phyloP scores from a whole-genome alignment of 2,888 invertebrate genomes.

The Eupeodes latifasciatus region DNA sequence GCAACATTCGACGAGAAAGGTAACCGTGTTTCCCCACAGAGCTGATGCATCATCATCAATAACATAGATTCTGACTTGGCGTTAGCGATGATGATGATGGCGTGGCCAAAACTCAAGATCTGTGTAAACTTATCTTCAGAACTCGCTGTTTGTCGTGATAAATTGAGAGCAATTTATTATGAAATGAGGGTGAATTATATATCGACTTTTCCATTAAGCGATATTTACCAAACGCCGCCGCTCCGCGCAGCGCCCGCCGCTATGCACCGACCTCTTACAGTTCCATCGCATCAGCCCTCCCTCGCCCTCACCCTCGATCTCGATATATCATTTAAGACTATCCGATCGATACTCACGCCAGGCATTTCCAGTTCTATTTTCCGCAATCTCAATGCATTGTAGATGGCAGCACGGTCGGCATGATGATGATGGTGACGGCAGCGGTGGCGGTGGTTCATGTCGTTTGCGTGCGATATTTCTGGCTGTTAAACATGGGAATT shows the following conservation, averaged over 20 bases:
- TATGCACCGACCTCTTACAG: not conserved
- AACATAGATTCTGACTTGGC: slow-evolving; percentile 77
- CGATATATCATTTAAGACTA: slow-evolving; percentile 20
- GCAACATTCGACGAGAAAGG: not conserved
- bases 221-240: slow-evolving; percentile 50
- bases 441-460: slow-evolving; percentile 45
- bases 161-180: slow-evolving; percentile 85
- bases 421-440: not conserved
- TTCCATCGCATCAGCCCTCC: not conserved
- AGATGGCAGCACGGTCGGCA: slow-evolving; percentile 27
- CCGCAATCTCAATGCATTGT: slow-evolving; percentile 5
- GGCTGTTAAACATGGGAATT: slow-evolving; percentile 74
- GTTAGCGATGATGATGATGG: not conserved
- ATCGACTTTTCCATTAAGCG: slow-evolving; percentile 74
- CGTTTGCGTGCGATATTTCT: slow-evolving; percentile 74
- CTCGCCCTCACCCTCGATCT: not conserved
- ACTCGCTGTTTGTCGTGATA: slow-evolving; percentile 83
- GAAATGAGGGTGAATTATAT: slow-evolving; percentile 85
- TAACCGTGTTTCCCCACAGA: not conserved
- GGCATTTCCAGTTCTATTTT: slow-evolving; percentile 43
- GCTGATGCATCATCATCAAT: slow-evolving; percentile 78
- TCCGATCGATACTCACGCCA: slow-evolving; percentile 38
- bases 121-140: slow-evolving; percentile 64
- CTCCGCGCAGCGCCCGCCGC: slow-evolving; percentile 15
- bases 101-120: slow-evolving; percentile 47